A percentile compares a stretch with the other conserved stretches of the same genome.
These are phyloP conservation scores for Colletes gigas DNA, from an alignment of 1,140 invertebrate species.

Conservation along the genomic window DNA sequence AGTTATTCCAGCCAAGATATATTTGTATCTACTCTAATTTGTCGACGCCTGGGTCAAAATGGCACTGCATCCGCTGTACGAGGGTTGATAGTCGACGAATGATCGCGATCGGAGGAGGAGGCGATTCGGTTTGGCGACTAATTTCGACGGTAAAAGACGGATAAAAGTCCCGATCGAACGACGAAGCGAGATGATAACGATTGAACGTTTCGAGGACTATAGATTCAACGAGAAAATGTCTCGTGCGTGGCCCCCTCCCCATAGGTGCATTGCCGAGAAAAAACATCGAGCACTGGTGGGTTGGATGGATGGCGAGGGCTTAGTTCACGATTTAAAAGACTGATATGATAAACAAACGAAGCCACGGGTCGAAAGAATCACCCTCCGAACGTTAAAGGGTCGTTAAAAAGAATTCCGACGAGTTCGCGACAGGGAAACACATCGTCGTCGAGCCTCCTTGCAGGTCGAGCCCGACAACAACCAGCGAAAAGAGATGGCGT, in stretches of 20 bases:
- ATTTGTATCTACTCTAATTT: too few relatives aligned
- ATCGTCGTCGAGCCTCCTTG: background rate
- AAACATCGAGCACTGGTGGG: slow-evolving; percentile 67
- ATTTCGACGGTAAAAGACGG: background rate
- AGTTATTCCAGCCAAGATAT: too few relatives aligned
- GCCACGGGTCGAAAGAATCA: too few relatives aligned
- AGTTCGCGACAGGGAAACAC: background rate
- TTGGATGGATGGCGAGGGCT: slow-evolving; percentile 74
- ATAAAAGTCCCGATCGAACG: background rate
- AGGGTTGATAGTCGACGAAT: too few relatives aligned
- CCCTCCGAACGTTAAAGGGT: background rate
- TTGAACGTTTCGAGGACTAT: background rate
- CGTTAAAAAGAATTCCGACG: background rate
- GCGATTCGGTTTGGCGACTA: background rate
- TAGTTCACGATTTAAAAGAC: slow-evolving; percentile 62
- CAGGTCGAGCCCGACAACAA: background rate
- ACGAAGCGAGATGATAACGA: background rate
- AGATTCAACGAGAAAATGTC: slow-evolving; percentile 7
- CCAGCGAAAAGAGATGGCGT: background rate
- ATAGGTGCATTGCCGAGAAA: slow-evolving; percentile 72
- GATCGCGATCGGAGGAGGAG: background rate
- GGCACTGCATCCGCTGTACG: too few relatives aligned
- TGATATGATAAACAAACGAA: background rate
- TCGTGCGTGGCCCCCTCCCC: slow-evolving; percentile 42
- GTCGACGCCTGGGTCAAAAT: too few relatives aligned